Base-by-base conservation (phyloP, 2,888 invertebrate genomes). In the Sisyra nigra region DNA sequence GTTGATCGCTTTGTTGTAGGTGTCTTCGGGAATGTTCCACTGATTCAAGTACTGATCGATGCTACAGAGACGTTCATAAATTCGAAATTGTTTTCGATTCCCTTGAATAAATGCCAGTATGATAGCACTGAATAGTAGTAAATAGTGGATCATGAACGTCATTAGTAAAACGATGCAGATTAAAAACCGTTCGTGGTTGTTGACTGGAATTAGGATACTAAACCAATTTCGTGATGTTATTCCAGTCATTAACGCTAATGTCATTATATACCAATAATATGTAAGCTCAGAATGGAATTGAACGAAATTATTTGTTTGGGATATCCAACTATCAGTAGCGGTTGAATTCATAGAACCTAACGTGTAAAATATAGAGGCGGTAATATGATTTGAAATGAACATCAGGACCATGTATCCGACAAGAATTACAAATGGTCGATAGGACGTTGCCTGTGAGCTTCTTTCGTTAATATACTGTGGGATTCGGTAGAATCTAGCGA, bases 91-190 rank as follows among this genome's bases (percentile, higher is more conserved):
- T 24, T 50, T 45, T 37, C 44, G 14, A 29, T 47, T 49, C n/a
- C 42, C 37, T 40, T 45, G 45, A 3, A 48, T 44, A 41, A 45
- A 49, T 11, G 50, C 47, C 7, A 44, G 47, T 7, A 47, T 47
- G 13, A 53, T 15, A 30, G 47, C 45, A 2, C 50, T 50, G 33
- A 47, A 46, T 40, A 51, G 48, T 32, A 51, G 37, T 44, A 51
- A 45, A 14, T 45, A 39, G 18, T 50, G 48, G n/a, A 50, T 8
- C 7, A 50, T 30, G 14, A 46, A 47, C 1, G 49, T 51, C 9
- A 42, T 9, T 4, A 52, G 3, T 46, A 52, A 47, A 4, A 45
- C 43, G 2, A 43, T 8, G 5, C 47, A 15, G 7, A 50, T 24
- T 13, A 50, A 40, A 3, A 47, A 13, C 33, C 38, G 19, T 39